phyloP scores from a whole-genome alignment of 2,888 invertebrate species.

The Dicyrtomina minuta region DNA sequence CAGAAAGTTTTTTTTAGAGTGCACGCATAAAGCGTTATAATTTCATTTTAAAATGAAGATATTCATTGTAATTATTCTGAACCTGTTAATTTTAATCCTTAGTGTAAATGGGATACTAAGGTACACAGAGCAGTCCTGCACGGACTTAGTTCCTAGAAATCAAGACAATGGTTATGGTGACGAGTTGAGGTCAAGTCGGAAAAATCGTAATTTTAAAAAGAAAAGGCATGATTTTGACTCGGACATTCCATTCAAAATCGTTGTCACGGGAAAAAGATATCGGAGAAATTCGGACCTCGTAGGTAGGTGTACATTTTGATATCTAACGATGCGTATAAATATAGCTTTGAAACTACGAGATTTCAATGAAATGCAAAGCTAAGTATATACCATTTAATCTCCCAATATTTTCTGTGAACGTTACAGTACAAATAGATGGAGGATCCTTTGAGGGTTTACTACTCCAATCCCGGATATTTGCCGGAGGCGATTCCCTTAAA shows the following conservation, averaged over 20 bases:
- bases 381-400: no score
- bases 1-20: no score
- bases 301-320: conserved; percentile 35
- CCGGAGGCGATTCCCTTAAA: conserved; percentile 27
- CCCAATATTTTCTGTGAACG: no score
- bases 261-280: conserved; percentile 45
- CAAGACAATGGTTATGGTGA: conserved; percentile 21
- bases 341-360: no score
- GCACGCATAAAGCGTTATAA: no score
- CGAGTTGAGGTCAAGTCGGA: background rate
- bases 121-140: conserved; percentile 48
- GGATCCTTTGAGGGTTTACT: conserved; percentile 48
- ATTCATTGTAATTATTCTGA: background rate
- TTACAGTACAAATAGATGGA: conserved; percentile 48
- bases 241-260: conserved; percentile 43
- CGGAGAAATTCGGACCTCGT: conserved; percentile 43
- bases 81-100: background rate
- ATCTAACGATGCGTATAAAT: background rate
- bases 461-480: conserved; percentile 44
- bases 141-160: conserved; percentile 47
- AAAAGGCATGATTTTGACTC: conserved; percentile 37
- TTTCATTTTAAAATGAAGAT: conserved; percentile 24
- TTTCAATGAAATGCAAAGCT: no score
- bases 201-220: conserved; percentile 19
- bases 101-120: conserved; percentile 10